Evolutionary conservation across 2,797 vertebrate species (phyloP), one percentile per base, ranked within the genome.

Genomic region (Pygocentrus nattereri): DNA sequence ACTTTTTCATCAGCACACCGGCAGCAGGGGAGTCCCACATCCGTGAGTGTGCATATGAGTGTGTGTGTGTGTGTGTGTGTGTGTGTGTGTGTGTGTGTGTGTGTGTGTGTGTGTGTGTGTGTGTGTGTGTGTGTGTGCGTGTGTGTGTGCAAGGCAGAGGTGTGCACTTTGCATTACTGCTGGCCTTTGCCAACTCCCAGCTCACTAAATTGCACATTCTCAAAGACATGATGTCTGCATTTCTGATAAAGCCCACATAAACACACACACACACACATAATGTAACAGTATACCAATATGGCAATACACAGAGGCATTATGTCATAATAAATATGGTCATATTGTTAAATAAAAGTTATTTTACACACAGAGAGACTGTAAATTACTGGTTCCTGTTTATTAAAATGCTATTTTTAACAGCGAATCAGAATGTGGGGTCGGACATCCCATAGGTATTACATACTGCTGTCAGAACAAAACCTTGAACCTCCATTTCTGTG

Each of bases 1-100:
- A 94, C 92, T 93, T 94, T 95, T 94, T 94, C 94, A 94, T 94
- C 93, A 93, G 93, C 92, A 91, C 91, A 93, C 91, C 65, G 41
- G 84, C 85, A 87, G 84, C 73, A 84, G 79, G 87, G 76, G 78
- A 84, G 80, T 88, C 85, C 85, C 82, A 74, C 80, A 79, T 76
- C 75, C 70, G 86, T 90, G 91, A 91, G 90, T 88, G 88, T 88
- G 90, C 85, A 18, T 80, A 82, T 89, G 90, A 87, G 90, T 90
- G 93, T 90, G 91, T 88, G 41, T 76, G 72, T 61, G 38, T 70
- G 64, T 76, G 61, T 67, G 44, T 65, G 65, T 52, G 76, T 70
- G 84, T 50, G 78, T 76, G 72, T 44, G 78, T n/a, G n/a, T n/a
- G n/a, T n/a, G 86, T 90, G 91, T 91, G 90, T 88, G 88, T 88